phyloP scores from a whole-genome alignment of 1,140 invertebrate species.

The Aporrectodea caliginosa region DNA sequence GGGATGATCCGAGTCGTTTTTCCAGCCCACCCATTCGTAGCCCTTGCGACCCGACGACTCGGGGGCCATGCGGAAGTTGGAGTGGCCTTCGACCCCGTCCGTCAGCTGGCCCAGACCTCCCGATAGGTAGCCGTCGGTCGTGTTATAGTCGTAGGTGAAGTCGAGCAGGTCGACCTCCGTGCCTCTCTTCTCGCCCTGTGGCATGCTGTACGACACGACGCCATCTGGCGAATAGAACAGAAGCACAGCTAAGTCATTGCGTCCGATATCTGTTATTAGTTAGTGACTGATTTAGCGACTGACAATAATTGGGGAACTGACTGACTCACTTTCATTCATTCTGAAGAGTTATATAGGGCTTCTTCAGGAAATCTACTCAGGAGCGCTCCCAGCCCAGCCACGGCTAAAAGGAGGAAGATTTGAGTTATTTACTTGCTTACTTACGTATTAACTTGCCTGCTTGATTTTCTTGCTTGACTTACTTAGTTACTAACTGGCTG shows the following conservation, averaged over 20 bases:
- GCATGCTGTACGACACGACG: slow-evolving; percentile 75
- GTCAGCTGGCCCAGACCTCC: slow-evolving; percentile 82
- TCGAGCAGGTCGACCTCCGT: slow-evolving; percentile 80
- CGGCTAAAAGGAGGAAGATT: too few relatives aligned
- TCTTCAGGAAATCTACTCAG: too few relatives aligned
- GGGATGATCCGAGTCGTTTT: slow-evolving; percentile 63
- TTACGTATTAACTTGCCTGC: background rate
- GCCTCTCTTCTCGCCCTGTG: slow-evolving; percentile 71
- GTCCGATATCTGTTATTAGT: too few relatives aligned
- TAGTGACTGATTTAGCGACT: background rate
- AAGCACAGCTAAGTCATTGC: too few relatives aligned
- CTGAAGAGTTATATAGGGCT: too few relatives aligned
- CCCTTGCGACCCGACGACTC: slow-evolving; percentile 63
- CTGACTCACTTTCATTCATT: background rate
- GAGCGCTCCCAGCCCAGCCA: too few relatives aligned
- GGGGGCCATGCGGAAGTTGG: slow-evolving; percentile 71
- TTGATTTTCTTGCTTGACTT: background rate
- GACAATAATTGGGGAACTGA: background rate
- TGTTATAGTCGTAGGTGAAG: slow-evolving; percentile 73
- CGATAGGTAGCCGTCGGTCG: slow-evolving; percentile 54
- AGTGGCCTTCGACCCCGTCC: slow-evolving; percentile 67
- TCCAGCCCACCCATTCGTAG: slow-evolving; percentile 86
- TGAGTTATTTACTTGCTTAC: background rate
- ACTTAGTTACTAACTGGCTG: too few relatives aligned
- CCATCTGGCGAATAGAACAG: slow-evolving; percentile 68